These are phyloP conservation scores for Metalampra italica DNA, from an alignment of 2,888 invertebrate genomes.

Conservation along the genomic window DNA sequence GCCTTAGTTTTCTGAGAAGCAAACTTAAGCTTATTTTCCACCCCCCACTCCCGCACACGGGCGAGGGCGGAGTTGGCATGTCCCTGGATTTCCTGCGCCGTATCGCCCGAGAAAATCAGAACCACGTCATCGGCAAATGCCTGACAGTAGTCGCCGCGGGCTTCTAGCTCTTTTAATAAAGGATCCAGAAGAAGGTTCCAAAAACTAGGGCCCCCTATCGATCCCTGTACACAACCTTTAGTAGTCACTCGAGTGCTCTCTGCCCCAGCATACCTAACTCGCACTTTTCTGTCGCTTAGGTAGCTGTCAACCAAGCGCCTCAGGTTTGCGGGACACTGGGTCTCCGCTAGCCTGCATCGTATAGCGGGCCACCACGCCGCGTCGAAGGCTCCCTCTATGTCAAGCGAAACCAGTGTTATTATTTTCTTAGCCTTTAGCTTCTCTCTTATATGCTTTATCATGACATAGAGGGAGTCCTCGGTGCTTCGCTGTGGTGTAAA, in stretches of 20 bases:
- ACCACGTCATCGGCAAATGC: constrained; percentile 15
- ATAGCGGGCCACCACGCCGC: constrained; percentile 9
- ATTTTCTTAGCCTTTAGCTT: constrained; percentile 1
- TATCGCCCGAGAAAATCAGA: constrained; percentile 7
- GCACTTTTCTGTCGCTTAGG: not conserved
- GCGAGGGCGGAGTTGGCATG: constrained; percentile 8
- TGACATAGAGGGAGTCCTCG: constrained; percentile 4
- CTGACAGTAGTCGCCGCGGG: constrained; percentile 5
- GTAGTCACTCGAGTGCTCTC: not conserved
- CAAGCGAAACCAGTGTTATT: constrained; percentile 7
- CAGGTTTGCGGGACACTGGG: constrained; percentile 7
- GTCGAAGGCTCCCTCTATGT: constrained; percentile 15
- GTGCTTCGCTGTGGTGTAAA: constrained; percentile 13
- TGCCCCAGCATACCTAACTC: not conserved
- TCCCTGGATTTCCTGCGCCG: constrained; percentile 6
- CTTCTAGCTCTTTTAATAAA: constrained; percentile 1
- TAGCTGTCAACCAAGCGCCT: constrained; percentile 4
- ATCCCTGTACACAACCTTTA: constrained; percentile 16
- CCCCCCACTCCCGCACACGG: constrained; percentile 12
- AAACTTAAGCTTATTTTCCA: constrained; percentile 11
- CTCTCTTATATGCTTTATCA: constrained; percentile 3
- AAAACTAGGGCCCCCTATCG: constrained; percentile 12
- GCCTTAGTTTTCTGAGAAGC: constrained; percentile 12
- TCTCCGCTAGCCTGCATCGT: constrained; percentile 3
- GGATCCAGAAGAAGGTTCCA: constrained; percentile 16